These are phyloP conservation scores for Mormyrops attenuatus DNA, from an alignment of 2,797 vertebrate genomes.

Conservation along the genomic window DNA sequence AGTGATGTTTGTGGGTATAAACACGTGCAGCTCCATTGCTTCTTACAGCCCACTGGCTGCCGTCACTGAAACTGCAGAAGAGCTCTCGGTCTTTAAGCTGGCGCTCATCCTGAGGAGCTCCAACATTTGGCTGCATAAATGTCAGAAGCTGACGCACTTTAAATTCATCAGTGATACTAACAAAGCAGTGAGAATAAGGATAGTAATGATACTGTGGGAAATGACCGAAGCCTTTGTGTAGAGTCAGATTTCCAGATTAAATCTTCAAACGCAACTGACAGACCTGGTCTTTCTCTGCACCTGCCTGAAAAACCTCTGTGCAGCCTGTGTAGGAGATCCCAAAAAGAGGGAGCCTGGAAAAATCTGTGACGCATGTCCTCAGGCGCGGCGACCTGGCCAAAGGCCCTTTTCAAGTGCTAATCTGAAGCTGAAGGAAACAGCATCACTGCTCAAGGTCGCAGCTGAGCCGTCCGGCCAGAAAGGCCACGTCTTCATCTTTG, in stretches of 20 bases:
- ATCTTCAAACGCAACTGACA: neutral
- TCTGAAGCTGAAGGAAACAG: neutral
- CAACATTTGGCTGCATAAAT: neutral
- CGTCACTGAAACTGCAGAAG: neutral
- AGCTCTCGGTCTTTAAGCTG: neutral
- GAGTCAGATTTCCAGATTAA: neutral
- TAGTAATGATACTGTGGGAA: neutral
- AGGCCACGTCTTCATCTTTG: neutral
- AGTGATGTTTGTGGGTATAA: neutral
- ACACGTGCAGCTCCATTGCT: neutral
- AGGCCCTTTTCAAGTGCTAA: neutral
- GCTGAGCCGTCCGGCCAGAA: neutral
- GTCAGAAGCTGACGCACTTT: neutral
- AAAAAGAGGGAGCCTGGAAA: neutral
- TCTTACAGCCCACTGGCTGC: neutral
- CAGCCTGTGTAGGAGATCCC: neutral
- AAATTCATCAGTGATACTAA: neutral
- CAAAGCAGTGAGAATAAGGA: neutral
- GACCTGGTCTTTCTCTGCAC: neutral
- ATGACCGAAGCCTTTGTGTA: neutral
- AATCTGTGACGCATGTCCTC: neutral
- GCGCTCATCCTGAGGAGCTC: neutral
- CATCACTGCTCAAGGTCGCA: neutral
- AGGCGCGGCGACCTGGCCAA: neutral
- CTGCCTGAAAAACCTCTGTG: neutral